Conservation (phyloP, 2,888 invertebrate species). For the Megamerina dolium region DNA sequence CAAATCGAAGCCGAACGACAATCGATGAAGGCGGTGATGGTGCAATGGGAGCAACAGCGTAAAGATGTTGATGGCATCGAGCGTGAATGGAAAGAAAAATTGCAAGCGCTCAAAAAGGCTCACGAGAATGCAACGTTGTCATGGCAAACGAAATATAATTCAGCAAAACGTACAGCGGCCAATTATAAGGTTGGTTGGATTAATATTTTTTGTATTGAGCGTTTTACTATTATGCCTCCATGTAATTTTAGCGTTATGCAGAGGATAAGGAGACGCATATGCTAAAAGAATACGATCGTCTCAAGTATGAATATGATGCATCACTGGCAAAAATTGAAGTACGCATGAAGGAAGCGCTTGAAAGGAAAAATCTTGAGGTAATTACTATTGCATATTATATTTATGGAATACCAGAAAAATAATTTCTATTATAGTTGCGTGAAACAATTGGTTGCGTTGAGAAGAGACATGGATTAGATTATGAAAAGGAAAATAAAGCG, state of each 20-base stretch:
- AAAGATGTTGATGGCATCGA: conserved; percentile 51
- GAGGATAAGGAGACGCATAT: conserved; percentile 61
- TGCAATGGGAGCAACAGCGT: conserved; percentile 49
- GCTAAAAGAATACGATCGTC: conserved; percentile 57
- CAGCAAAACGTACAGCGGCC: conserved; percentile 57
- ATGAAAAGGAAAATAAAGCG: conserved; percentile 29
- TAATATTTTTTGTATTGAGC: conserved; percentile 9
- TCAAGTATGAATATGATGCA: conserved; percentile 56
- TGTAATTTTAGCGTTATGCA: conserved; percentile 53
- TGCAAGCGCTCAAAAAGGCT: conserved; percentile 50
- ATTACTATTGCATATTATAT: background rate
- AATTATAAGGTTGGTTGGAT: conserved; percentile 62
- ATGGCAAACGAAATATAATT: conserved; percentile 57
- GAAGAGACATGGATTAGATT: conserved; percentile 11
- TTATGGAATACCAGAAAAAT: no score
- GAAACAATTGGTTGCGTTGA: conserved; percentile 15
- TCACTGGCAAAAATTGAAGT: conserved; percentile 36
- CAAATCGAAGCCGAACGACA: conserved; percentile 50
- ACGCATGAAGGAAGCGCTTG: conserved; percentile 34
- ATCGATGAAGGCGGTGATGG: conserved; percentile 50
- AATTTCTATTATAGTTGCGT: conserved; percentile 19
- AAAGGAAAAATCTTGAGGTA: conserved; percentile 33
- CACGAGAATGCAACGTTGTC: conserved; percentile 51
- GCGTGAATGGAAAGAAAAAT: conserved; percentile 50
- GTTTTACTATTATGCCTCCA: background rate